Base-by-base conservation (phyloP, 2,113 vertebrate genomes). In the Tetrao urogallus region DNA sequence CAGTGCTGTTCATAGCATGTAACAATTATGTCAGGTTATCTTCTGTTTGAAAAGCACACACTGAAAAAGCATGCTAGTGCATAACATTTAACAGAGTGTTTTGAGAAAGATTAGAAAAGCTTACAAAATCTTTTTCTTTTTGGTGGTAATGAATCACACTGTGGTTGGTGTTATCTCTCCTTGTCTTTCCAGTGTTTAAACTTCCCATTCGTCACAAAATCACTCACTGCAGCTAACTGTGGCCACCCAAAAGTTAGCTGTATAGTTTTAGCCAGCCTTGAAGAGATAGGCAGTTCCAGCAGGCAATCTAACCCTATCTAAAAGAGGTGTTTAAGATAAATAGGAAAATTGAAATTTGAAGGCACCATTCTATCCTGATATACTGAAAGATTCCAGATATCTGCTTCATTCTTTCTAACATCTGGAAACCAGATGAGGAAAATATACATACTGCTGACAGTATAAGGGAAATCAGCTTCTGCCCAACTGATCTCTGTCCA, bases 111-210 rank as follows among this genome's bases (percentile, higher is more conserved):
- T 88, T 89, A 94, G 78, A 73, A 34, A 82, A 66, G 30, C 12
- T 74, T 91, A 71, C 43, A 71, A 52, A 78, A 7, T 32, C 2
- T 40, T 82, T 82, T 93, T 90, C 79, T 45, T 22, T 63, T 86
- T 78, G 30, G 30, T 64, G 88, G 12, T 38, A 82, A 63, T 73
- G 67, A 95, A 85, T 88, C 92, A 76, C 24, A 15, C 58, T 61
- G 72, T n/a, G 75, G 67, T 38, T 74, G 27, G 22, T 77, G 30
- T 70, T 93, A 38, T 86, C 85, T 80, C 48, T 92, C 79, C 79
- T 66, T 54, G 50, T 66, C 82, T 72, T 91, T 76, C 42, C 64
- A 88, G 75, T 38, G 43, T 58, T 91, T 58, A 77, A 93, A 80
- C 40, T 88, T 94, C 85, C 79, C 0, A 0, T 93, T 58, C 1